These are phyloP conservation scores for Platypus cylindrus DNA, from an alignment of 2,888 invertebrate species.

Conservation along the genomic window DNA sequence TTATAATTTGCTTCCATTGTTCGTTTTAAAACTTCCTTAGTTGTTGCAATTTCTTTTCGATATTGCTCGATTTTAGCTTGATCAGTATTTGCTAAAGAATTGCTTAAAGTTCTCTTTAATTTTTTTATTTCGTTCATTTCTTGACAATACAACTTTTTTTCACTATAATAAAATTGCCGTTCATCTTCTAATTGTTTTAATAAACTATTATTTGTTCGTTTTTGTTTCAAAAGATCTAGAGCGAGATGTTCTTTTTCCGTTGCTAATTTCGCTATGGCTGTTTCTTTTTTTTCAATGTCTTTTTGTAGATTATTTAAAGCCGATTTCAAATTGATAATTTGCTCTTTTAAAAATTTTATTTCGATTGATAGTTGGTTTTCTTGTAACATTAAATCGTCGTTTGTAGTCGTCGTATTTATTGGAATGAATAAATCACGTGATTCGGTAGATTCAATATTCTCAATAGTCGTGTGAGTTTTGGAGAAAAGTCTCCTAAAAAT, in stretches of 20 bases:
- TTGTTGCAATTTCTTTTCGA: constrained; percentile 29
- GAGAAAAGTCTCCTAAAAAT: constrained; percentile 22
- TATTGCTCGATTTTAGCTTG: constrained; percentile 23
- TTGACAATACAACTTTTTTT: constrained; percentile 41
- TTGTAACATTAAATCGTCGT: constrained; percentile 15
- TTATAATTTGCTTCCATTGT: constrained; percentile 36
- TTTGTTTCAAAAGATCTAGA: constrained; percentile 37
- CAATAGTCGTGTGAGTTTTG: constrained; percentile 17
- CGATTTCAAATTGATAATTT: constrained; percentile 36
- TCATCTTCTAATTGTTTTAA: constrained; percentile 43
- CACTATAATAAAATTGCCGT: constrained; percentile 40
- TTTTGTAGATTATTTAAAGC: constrained; percentile 35
- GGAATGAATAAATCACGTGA: too few relatives aligned
- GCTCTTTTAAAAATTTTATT: constrained; percentile 27
- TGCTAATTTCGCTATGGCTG: constrained; percentile 36
- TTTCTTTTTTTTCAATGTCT: constrained; percentile 37
- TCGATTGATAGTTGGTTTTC: constrained; percentile 22
- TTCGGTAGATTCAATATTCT: too few relatives aligned
- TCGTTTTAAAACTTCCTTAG: constrained; percentile 31
- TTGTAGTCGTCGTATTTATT: too few relatives aligned
- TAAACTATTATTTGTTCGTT: constrained; percentile 37
- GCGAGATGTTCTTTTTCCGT: constrained; percentile 41
- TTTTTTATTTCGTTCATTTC: constrained; percentile 36
- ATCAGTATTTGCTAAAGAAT: constrained; percentile 13
- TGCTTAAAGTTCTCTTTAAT: constrained; percentile 25